Percentiles rank a stretch among this genome's conserved stretches.
Evolutionary conservation across 2,888 invertebrate species (phyloP).

Genomic region (Abscondita cerata): DNA sequence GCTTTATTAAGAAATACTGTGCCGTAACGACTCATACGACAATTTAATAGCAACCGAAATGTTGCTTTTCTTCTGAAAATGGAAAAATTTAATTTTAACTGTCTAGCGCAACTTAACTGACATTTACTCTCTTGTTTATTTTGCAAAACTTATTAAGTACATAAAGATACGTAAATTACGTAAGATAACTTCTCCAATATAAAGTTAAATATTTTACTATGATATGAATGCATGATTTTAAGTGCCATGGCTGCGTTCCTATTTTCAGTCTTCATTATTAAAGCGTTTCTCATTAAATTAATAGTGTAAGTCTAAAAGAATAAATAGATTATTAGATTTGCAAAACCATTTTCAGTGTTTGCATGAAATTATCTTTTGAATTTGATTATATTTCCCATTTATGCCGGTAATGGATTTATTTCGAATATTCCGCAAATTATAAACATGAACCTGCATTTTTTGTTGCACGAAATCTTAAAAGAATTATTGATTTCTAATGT

Average conservation of each 20-base stretch:
- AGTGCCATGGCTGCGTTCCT: not conserved
- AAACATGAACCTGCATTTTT: not conserved
- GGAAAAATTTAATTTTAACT: constrained; percentile 27
- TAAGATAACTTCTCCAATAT: too few species aligned
- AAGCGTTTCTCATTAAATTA: constrained; percentile 8
- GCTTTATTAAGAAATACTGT: constrained; percentile 43
- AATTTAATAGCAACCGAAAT: constrained; percentile 29
- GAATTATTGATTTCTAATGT: too few species aligned
- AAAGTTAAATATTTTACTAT: too few species aligned
- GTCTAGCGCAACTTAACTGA: constrained; percentile 21
- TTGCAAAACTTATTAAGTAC: constrained; percentile 14
- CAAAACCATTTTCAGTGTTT: constrained; percentile 11
- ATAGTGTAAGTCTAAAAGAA: constrained; percentile 3
- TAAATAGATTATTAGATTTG: constrained; percentile 12
- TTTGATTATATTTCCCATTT: constrained; percentile 11
- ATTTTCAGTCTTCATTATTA: constrained; percentile 2
- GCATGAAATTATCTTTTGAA: constrained; percentile 11
- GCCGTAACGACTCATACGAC: constrained; percentile 26
- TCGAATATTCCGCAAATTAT: constrained; percentile 8
- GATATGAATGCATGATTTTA: too few species aligned
- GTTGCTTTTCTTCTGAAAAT: constrained; percentile 22
- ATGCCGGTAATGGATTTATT: constrained; percentile 12
- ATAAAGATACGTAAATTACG: not conserved
- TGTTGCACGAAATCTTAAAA: not conserved
- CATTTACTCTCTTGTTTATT: constrained; percentile 23